phyloP scores from a whole-genome alignment of 1,140 invertebrate species.

The Sycophaga agraensis region DNA sequence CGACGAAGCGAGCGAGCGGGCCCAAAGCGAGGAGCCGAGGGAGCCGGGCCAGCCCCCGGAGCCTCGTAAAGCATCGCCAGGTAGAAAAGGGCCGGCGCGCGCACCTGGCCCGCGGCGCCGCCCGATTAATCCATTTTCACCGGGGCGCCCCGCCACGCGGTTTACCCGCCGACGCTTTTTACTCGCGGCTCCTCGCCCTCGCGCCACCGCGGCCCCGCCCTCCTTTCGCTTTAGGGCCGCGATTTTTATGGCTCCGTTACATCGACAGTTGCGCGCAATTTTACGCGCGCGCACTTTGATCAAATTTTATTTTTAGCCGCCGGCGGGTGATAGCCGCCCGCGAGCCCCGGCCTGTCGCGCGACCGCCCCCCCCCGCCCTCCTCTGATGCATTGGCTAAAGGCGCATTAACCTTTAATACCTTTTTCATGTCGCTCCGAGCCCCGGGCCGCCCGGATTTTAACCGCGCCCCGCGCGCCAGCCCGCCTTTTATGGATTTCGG shows the following conservation, averaged over 20 bases:
- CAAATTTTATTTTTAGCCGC: conserved; percentile 11
- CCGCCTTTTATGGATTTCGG: background rate
- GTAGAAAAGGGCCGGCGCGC: conserved; percentile 14
- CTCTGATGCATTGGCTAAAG: background rate
- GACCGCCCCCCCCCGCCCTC: background rate
- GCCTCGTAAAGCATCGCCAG: conserved; percentile 26
- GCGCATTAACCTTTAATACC: conserved; percentile 2
- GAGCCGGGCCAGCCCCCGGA: background rate
- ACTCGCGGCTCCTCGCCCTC: background rate
- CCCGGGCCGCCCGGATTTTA: conserved; percentile 4
- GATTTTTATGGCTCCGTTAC: conserved; percentile 29
- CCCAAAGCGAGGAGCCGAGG: background rate
- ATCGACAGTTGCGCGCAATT: conserved; percentile 19
- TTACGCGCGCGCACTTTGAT: conserved; percentile 15
- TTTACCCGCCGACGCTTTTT: conserved; percentile 10
- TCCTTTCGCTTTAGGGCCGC: conserved; percentile 1
- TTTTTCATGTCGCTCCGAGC: conserved; percentile 9
- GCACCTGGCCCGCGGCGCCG: conserved; percentile 10
- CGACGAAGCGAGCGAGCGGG: background rate
- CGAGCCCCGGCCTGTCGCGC: background rate
- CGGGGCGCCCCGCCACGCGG: conserved; percentile 14
- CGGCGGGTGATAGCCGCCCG: background rate
- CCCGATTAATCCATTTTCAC: conserved; percentile 28
- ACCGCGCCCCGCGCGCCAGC: too few relatives aligned
- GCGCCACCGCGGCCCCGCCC: background rate